phyloP scores from a whole-genome alignment of 2,113 vertebrate species.

The Empidonax alnorum region DNA sequence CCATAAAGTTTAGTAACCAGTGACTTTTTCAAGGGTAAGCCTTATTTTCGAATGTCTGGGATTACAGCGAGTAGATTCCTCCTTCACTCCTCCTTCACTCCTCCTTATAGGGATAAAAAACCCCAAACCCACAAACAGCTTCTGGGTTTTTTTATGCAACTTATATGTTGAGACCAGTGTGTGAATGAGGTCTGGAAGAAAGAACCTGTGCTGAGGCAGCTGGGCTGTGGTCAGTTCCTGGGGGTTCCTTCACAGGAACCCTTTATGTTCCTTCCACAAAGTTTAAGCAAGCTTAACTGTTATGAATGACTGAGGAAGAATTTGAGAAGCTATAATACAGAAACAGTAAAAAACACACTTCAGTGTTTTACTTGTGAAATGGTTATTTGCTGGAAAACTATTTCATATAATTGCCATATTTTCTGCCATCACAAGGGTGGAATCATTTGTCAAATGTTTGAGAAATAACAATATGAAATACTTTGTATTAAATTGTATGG shows the following conservation, averaged over 20 bases:
- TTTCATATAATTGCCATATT: neutral
- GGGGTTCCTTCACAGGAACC: neutral
- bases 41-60: neutral
- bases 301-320: neutral
- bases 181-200: neutral
- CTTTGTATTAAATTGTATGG: neutral
- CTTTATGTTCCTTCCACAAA: neutral
- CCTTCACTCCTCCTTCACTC: neutral
- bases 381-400: neutral
- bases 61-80: neutral
- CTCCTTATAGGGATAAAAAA: neutral
- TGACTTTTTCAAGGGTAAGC: neutral
- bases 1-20: neutral
- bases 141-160: neutral
- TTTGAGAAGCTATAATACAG: neutral
- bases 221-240: neutral
- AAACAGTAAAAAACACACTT: neutral
- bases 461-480: neutral
- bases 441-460: conserved; percentile 5
- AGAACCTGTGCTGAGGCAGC: neutral
- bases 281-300: neutral
- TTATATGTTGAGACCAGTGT: neutral
- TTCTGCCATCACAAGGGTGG: neutral
- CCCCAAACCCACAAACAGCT: neutral
- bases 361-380: neutral